Evolutionary conservation across 2,888 invertebrate genomes (phyloP), one percentile per base, ranked within the genome.

Genomic region (Folsomia candida): DNA sequence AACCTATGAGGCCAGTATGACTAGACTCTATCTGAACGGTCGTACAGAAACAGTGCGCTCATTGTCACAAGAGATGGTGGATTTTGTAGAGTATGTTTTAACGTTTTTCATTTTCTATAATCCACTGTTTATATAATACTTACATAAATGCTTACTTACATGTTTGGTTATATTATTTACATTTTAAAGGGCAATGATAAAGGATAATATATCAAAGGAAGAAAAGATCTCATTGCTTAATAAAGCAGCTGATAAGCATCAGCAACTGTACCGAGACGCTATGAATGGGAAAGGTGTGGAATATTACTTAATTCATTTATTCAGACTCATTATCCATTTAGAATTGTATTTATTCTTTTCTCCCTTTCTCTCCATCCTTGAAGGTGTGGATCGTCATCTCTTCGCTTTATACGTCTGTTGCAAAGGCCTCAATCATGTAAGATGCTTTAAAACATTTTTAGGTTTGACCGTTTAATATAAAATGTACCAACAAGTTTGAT

Each of bases 1-100:
- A 69, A 85, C 85, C 3, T 85, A 85, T 76, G 85, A 85, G 79
- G 83, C 85, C 0, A 83, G 84, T 20, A 85, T 85, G 84, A 85
- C 85, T 1, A 79, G 85, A 20, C 80, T 85, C 1, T 85, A 83
- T 76, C 81, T 83, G 25, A 79, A 81, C 68, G 85, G 85, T 1
- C 79, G 85, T 20, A 85, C 85, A 4, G 85, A 85, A 80, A 85
- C 85, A 22, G 84, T 85, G 2, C 79, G 85, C 4, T 84, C 85
- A 2, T 83, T 85, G 37, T 84, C 85, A 1, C 71, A 74, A 20
- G 83, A 84, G 75, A 79, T 82, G 11, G 81, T 81, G 2, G 81
- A 81, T 9, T 85, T 85, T 81, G 83, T 85, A 29, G 81, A 78
- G 84, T 84, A 79, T 80, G 79, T 74, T 4, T 14, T 37, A 37